Base-by-base conservation (phyloP, 2,113 vertebrate genomes). In the Gambusia affinis region DNA sequence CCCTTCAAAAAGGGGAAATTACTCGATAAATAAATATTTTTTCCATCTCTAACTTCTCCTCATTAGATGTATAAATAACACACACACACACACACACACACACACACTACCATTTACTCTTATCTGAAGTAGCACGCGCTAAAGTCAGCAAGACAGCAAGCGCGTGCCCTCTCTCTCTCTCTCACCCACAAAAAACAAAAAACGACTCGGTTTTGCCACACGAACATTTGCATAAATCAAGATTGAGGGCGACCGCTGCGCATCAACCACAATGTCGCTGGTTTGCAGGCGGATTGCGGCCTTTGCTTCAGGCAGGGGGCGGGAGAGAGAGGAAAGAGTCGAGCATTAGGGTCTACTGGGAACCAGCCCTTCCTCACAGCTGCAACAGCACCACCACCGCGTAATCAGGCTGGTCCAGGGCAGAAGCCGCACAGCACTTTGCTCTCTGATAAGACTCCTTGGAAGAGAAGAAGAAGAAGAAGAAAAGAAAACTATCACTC, bases 331-430 rank as follows among this genome's bases (percentile, higher is more conserved):
- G 35, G 35, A 84, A 65, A 81, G 51, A 60, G 70, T 15, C 10
- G 61, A 65, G 69, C 51, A 3, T 76, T 82, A 86, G 64, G 10
- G 30, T 60, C 67, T n/a, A 75, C 57, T 80, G 79, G 85, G 87
- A 82, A 80, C 68, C 81, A 83, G 81, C 89, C 77, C 69, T 73
- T 6, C 73, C 72, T 82, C 68, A 70, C 84, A 27, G 42, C 84
- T 22, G 42, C 79, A 4, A 35, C 79, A 63, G 39, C 79, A 66
- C 2, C 82, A 67, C 2, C 67, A 62, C 12, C 64, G 89, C 70
- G 87, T 95, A 93, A 95, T 95, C 94, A 91, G 90, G 79, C 85
- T 60, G 73, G 57, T 92, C 86, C 91, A 91, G 91, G 78, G 80
- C 86, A 87, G 76, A 85, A 81, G 78, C 64, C 79, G 57, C 85